A percentile compares a stretch with the other conserved stretches of the same genome.
phyloP scores from a whole-genome alignment of 2,888 invertebrate genomes.

The Cerceris rybyensis region DNA sequence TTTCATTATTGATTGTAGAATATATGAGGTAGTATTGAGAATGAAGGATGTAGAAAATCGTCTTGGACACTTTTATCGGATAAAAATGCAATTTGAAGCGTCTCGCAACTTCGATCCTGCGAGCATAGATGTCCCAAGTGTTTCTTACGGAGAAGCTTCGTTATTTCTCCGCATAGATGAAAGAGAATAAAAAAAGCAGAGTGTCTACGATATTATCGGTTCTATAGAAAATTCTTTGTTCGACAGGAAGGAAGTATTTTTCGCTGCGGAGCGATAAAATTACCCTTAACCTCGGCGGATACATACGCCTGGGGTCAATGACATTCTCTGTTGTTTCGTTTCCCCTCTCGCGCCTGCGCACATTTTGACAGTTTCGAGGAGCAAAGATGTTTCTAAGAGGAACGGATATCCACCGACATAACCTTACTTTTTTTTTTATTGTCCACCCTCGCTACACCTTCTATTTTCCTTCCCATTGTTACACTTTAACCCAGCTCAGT shows the following conservation, averaged over 20 bases:
- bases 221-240: constrained; percentile 10
- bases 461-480: neutral
- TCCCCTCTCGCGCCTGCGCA: constrained; percentile 64
- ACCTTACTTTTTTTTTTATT: constrained; percentile 22
- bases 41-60: neutral
- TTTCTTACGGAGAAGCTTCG: neutral
- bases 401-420: constrained; percentile 23
- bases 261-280: constrained; percentile 62
- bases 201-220: neutral
- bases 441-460: neutral
- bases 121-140: neutral
- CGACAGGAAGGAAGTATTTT: constrained; percentile 62
- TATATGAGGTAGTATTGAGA: neutral
- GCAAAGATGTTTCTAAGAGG: constrained; percentile 55
- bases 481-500: too few species aligned
- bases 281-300: constrained; percentile 68
- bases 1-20: too few species aligned
- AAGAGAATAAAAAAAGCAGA: neutral
- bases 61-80: neutral
- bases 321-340: constrained; percentile 66
- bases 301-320: constrained; percentile 67
- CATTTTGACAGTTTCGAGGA: constrained; percentile 63
- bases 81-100: neutral
- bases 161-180: too few species aligned
- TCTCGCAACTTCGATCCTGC: neutral